Conservation (phyloP, 2,888 invertebrate species). For the Catocala nupta region DNA sequence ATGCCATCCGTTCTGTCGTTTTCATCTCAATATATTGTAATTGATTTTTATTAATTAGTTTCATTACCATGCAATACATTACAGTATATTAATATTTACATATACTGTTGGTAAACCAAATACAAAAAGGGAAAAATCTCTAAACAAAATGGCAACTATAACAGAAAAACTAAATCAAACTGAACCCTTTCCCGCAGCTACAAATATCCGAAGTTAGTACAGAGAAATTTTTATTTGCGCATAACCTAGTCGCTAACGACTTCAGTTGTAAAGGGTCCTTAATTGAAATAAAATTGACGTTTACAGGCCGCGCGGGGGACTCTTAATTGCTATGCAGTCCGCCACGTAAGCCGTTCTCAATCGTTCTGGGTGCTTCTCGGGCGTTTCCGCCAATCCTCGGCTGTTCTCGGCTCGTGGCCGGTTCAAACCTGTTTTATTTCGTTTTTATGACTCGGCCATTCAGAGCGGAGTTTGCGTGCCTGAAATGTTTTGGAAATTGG, state of each 20-base stretch:
- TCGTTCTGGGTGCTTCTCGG: constrained; percentile 43
- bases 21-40: too few species aligned
- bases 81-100: too few species aligned
- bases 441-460: constrained; percentile 55
- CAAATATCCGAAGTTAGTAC: constrained; percentile 26
- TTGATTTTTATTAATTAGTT: too few species aligned
- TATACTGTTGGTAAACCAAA: too few species aligned
- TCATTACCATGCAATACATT: too few species aligned
- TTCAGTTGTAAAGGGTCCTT: constrained; percentile 58
- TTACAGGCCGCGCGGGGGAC: constrained; percentile 57
- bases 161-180: too few species aligned
- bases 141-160: too few species aligned
- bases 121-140: too few species aligned
- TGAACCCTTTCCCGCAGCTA: not conserved
- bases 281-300: constrained; percentile 74
- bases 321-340: constrained; percentile 66
- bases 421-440: constrained; percentile 52
- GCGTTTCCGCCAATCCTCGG: constrained; percentile 38
- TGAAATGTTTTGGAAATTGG: constrained; percentile 53
- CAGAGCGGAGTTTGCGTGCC: constrained; percentile 49
- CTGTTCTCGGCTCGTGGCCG: constrained; percentile 39
- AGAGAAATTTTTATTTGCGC: constrained; percentile 47
- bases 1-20: too few species aligned
- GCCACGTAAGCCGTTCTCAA: constrained; percentile 60
- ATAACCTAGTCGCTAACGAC: constrained; percentile 60